Base-by-base conservation (phyloP, 1,140 invertebrate genomes). In the Zaprionus capensis region DNA sequence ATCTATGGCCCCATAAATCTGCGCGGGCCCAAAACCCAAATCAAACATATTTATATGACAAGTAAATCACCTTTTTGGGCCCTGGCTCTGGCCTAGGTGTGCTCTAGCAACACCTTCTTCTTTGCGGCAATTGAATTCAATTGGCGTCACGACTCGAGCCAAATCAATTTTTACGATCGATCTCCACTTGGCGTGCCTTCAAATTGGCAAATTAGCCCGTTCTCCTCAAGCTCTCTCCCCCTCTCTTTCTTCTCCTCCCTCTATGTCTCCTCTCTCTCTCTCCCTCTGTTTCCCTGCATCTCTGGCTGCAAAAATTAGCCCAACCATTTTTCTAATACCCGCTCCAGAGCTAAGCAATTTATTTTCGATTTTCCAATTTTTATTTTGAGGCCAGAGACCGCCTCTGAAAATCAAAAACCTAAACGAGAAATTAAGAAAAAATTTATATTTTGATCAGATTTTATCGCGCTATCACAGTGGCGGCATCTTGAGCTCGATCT, bases 161-260 rank as follows among this genome's bases (percentile, higher is more conserved):
- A 82, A 86, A 86, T 87, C 84, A 88, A 88, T 87, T 87, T 87
- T 88, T 87, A 87, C 66, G 84, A 87, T 87, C 84, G 83, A 87
- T 87, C 82, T 87, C 74, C 38, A 55, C 34, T 81, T 88, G 81
- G 77, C 74, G 78, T 87, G 84, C 71, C 83, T 81, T 56, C 17
- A 87, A 87, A 87, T 87, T 87, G 84, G 61, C 84, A 88, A 87
- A 87, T 87, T 84, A 81, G 81, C 49, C 67, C 55, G 46, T 49
- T 49, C 46, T 22, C 46, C 46, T 22, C 41, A 9, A 46, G 41
- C n/a, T 7, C n/a, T 6, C n/a, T 17, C 41, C 41, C 41, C 9
- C n/a, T 44, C 6, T 44, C 41, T 46, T 44, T n/a, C 7, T 4
- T 22, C 46, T 12, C 20, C n/a, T 7, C 9, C 17, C 44, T 17